Conservation (phyloP, 2,113 vertebrate genomes). For the Microtus pennsylvanicus region DNA sequence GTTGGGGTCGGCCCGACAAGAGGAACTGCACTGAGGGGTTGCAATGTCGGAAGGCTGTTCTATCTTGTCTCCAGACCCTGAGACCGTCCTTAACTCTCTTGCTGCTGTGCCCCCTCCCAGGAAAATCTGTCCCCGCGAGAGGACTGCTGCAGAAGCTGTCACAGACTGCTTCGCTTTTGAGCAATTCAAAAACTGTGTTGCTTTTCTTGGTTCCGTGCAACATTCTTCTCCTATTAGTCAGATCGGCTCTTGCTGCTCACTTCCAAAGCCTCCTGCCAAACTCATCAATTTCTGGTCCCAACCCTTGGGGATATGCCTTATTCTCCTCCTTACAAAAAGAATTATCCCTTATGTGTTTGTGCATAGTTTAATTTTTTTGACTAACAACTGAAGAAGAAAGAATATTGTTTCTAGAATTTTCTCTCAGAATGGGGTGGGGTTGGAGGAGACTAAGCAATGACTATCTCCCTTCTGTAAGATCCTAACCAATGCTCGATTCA, state of each 20-base stretch:
- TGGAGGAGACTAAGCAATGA: background rate
- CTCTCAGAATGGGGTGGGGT: background rate
- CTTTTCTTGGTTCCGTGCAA: slow-evolving; percentile 53
- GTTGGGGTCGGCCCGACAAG: background rate
- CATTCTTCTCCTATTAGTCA: slow-evolving; percentile 78
- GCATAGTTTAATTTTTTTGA: slow-evolving; percentile 28
- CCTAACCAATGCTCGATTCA: background rate
- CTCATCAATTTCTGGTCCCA: slow-evolving; percentile 64
- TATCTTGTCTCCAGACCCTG: background rate
- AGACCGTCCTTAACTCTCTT: background rate
- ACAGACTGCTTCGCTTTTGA: slow-evolving; percentile 42
- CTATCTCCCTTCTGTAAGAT: too few species aligned
- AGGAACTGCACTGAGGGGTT: background rate
- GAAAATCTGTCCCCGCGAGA: slow-evolving; percentile 44
- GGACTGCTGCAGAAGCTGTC: background rate
- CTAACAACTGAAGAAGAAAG: slow-evolving; percentile 37
- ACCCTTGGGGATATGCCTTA: background rate
- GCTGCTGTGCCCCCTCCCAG: background rate
- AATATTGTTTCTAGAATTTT: background rate
- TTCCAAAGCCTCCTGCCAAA: slow-evolving; percentile 71
- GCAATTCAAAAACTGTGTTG: slow-evolving; percentile 1
- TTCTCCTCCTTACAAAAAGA: slow-evolving; percentile 1
- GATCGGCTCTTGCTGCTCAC: slow-evolving; percentile 46
- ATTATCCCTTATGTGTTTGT: slow-evolving; percentile 32
- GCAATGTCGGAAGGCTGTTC: background rate